phyloP scores from a whole-genome alignment of 2,797 vertebrate genomes.

The Ptychobarbus kaznakovi region DNA sequence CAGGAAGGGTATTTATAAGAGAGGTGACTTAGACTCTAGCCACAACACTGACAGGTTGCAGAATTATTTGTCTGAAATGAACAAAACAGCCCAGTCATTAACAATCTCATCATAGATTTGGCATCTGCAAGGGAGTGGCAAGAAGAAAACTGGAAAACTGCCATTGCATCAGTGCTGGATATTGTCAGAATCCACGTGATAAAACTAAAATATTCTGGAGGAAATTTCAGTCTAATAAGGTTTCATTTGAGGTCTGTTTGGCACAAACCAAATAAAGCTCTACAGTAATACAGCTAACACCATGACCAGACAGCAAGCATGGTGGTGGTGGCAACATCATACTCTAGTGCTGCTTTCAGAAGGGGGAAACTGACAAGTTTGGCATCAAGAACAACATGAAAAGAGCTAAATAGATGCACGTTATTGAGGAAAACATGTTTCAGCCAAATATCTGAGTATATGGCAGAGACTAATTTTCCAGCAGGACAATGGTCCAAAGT shows the following conservation, averaged over 20 bases:
- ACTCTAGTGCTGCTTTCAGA: neutral
- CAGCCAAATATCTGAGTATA: neutral
- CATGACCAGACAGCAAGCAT: neutral
- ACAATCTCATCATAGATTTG: neutral
- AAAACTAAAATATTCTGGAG: neutral
- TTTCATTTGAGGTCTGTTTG: neutral
- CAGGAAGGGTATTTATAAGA: slow-evolving; percentile 15
- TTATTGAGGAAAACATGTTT: neutral
- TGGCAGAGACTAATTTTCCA: slow-evolving; percentile 7
- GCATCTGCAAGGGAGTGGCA: neutral
- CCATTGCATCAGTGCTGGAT: neutral
- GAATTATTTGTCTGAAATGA: neutral
- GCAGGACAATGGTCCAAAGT: slow-evolving; percentile 7
- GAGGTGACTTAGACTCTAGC: neutral
- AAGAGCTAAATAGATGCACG: neutral
- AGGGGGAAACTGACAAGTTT: neutral
- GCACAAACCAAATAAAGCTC: neutral
- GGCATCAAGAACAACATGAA: neutral
- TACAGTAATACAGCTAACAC: neutral
- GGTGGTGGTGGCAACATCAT: slow-evolving; percentile 1
- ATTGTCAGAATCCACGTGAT: neutral
- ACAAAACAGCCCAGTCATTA: slow-evolving; percentile 6
- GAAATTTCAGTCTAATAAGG: neutral
- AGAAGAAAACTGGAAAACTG: neutral
- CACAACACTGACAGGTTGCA: slow-evolving; percentile 6